Evolutionary conservation across 2,797 vertebrate species (phyloP), one percentile per base, ranked within the genome.

Genomic region (Artibeus lituratus): DNA sequence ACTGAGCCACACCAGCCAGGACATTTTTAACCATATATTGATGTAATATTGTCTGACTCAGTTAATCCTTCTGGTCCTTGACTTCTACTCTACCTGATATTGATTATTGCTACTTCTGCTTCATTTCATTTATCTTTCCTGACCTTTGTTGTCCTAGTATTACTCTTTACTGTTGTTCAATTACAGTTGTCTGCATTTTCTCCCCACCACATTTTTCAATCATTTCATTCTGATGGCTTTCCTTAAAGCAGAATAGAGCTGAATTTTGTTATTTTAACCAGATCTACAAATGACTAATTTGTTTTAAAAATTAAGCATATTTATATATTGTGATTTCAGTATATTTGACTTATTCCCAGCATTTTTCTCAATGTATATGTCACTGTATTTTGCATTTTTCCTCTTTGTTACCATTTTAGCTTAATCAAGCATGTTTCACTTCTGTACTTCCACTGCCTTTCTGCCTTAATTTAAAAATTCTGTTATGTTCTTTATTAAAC

Each of bases 221-320:
- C 59, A 47, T 67, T 4, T 72, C 24, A n/a, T 84, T 82, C 37
- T 72, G 37, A 83, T 87, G 21, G 3, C 87, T 92, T 90, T 80
- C 49, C 73, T 94, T 51, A 39, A 70, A 19, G 57, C 21, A 87
- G 42, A 81, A 12, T 22, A 83, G 4, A 90, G 21, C 24, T 26
- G 12, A 67, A 32, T 94, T 92, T 90, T 94, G 6, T 80, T 90
- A 70, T 76, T 90, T 81, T 88, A 37, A 77, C 65, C 11, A 77
- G 10, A 82, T 57, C n/a, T 72, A 78, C 37, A 51, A 11, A 53
- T 77, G 19, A 65, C 18, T 90, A 44, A 44, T 83, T 87, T 87
- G 22, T 72, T 84, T 90, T 19, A 51, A 89, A 96, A 92, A 57
- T 29, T 72, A 55, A 72, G 26, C 32, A 35, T 88, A 76, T 22